Conservation (phyloP, 2,888 invertebrate genomes). For the Metellina segmentata region DNA sequence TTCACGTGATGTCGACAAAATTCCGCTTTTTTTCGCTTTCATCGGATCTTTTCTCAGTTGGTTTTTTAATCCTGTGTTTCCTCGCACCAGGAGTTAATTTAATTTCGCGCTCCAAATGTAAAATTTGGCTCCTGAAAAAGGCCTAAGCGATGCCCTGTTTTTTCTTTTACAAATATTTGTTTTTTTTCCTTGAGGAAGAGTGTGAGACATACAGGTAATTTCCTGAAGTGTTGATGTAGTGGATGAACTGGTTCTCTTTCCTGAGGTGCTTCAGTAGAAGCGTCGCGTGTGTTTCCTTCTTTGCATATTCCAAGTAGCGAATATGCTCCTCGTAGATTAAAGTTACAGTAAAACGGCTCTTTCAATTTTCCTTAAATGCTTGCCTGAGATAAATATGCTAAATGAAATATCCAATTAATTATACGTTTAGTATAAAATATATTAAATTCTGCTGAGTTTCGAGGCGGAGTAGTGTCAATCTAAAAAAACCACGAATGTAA, state of each 20-base stretch:
- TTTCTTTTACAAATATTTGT: background rate
- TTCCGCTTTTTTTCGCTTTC: background rate
- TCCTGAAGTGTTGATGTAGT: background rate
- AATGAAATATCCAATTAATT: too few relatives aligned
- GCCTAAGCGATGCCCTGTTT: background rate
- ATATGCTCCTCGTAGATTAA: too few relatives aligned
- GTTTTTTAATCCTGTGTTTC: background rate
- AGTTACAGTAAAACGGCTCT: too few relatives aligned
- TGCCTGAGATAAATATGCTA: too few relatives aligned
- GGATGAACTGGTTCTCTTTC: background rate
- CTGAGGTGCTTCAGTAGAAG: too few relatives aligned
- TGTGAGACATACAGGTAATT: background rate
- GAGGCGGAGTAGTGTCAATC: too few relatives aligned
- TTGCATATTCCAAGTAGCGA: too few relatives aligned
- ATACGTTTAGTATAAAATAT: too few relatives aligned
- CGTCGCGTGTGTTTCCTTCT: too few relatives aligned
- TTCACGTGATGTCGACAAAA: background rate
- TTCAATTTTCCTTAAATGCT: too few relatives aligned
- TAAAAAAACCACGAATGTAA: too few relatives aligned
- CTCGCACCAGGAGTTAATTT: conserved; percentile 10
- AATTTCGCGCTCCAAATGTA: conserved; percentile 39
- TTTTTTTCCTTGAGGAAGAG: background rate
- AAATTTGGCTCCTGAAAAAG: background rate
- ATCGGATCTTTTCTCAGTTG: background rate
- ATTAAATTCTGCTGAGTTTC: too few relatives aligned